Base-by-base conservation (phyloP, 2,113 vertebrate genomes). In the Rhinoderma darwinii region DNA sequence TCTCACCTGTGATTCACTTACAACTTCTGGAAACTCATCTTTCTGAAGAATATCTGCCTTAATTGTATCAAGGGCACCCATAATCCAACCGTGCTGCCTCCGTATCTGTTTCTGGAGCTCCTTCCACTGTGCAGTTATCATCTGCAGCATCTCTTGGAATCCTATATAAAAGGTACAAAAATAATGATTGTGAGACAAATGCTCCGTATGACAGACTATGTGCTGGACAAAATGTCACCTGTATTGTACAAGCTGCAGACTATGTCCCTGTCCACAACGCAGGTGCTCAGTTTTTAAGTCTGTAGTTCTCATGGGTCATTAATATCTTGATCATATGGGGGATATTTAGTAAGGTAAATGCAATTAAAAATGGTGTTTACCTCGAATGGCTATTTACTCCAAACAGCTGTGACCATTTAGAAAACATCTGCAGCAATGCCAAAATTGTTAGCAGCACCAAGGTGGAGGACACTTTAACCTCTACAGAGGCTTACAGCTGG, bases 41-140 rank as follows among this genome's bases (percentile, higher is more conserved):
- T n/a, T 30, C 39, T 82, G 92, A 92, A 99, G 94, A 90, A 98
- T 95, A 93, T 96, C 96, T 22, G 96, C 93, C 96, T 97, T 98
- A 95, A 99, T 95, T 95, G 95, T 94, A 89, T 97, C 96, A 88
- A 99, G 95, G 86, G 96, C 93, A 88, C 94, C 94, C 90, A 99
- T 95, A 95, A 99, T 98, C 98, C 98, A 99, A 93, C 96, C 94
- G 92, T 99, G 98, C 91, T 99, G 98, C 90, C 97, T 96, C 92
- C 97, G 96, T 93, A 99, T 98, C 96, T 99, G 98, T 88, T 94
- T 96, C 95, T 98, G 97, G 89, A 99, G 95, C 92, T 99, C 97
- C 90, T 96, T 97, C 98, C 98, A 99, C 89, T 99, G 98, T 93
- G 94, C 94, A 68, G 94, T 93, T 88, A 99, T 97, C 96, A 98